Base-by-base conservation (phyloP, 1,140 invertebrate genomes). In the Araneus ventricosus region DNA sequence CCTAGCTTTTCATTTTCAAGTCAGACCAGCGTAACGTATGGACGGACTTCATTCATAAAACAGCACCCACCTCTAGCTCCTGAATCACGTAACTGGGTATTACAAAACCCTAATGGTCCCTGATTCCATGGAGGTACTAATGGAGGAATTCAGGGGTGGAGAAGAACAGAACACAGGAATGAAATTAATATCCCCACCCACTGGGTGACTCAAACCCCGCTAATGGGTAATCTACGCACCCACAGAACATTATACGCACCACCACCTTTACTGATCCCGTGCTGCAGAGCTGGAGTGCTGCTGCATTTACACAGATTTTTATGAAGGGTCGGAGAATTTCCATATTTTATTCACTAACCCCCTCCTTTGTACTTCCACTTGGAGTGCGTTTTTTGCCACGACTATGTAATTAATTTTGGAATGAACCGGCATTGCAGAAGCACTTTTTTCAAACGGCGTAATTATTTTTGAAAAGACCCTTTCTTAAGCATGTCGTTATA, bases 121-220 rank as follows among this genome's bases (percentile, higher is more conserved):
- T 75, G 70, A 75, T 75, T 75, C 7, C 30, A 34, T 34, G 14
- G 70, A 22, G 70, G 70, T 34, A 4, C 14, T 37, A 34, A 75
- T 75, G 34, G 20, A 6, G 30, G 27, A 34, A 75, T 67, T 75
- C 70, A 5, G 70, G 20, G 70, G 17, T 37, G 70, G 70, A 20
- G 70, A 37, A 30, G 14, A 75, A 75, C 27, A 75, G 27, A 34
- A 75, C 70, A 75, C 70, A 75, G 70, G 70, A 75, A 75, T 75
- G 70, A 37, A 75, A 75, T 75, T 75, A 75, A 75, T 75, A 75
- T 75, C 30, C 30, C 70, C 70, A 75, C 70, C 70, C 70, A 34
- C 70, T 34, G 70, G 70, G 63, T 75, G 70, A 75, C 14, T 75
- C 70, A 75, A 30, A 22, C 14, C 27, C 14, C 70, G 34, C 30